These are phyloP conservation scores for Melanotaenia pygmaea DNA, from an alignment of 2,797 vertebrate species.

Conservation along the genomic window DNA sequence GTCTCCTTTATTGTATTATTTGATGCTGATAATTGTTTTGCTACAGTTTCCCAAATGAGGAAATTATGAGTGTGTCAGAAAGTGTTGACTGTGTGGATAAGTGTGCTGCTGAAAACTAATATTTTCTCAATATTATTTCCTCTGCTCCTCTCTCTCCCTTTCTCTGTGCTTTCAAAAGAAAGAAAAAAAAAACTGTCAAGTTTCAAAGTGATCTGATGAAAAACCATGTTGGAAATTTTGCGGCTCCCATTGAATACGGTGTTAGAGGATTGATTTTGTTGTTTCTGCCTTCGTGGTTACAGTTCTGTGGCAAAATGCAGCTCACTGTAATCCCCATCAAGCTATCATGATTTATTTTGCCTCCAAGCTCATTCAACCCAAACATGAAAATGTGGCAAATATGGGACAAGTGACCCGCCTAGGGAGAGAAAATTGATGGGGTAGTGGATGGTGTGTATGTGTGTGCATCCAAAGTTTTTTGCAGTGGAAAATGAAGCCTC, in stretches of 20 bases:
- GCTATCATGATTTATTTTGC: conserved; percentile 57
- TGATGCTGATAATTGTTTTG: conserved; percentile 71
- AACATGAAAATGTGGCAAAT: conserved; percentile 61
- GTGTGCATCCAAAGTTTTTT: conserved; percentile 39
- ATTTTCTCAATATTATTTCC: neutral
- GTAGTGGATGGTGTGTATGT: conserved; percentile 14
- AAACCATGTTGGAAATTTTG: conserved; percentile 46
- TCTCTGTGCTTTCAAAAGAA: conserved; percentile 33
- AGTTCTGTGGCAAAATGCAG: conserved; percentile 50
- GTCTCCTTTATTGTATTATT: conserved; percentile 75
- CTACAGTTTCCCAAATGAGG: conserved; percentile 63
- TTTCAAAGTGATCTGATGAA: conserved; percentile 47
- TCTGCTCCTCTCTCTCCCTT: conserved; percentile 5
- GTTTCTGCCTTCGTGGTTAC: conserved; percentile 55
- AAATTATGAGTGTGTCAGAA: conserved; percentile 60
- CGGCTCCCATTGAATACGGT: conserved; percentile 54
- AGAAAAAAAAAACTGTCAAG: conserved; percentile 45
- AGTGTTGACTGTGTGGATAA: conserved; percentile 37
- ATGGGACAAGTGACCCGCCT: conserved; percentile 46
- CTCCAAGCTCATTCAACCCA: conserved; percentile 35
- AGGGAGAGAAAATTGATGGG: conserved; percentile 48
- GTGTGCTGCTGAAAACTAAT: conserved; percentile 23
- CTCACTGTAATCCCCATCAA: conserved; percentile 60
- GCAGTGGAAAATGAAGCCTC: conserved; percentile 46
- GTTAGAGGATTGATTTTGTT: conserved; percentile 69